phyloP scores from a whole-genome alignment of 2,113 vertebrate species.

The Ochotona curzoniae region DNA sequence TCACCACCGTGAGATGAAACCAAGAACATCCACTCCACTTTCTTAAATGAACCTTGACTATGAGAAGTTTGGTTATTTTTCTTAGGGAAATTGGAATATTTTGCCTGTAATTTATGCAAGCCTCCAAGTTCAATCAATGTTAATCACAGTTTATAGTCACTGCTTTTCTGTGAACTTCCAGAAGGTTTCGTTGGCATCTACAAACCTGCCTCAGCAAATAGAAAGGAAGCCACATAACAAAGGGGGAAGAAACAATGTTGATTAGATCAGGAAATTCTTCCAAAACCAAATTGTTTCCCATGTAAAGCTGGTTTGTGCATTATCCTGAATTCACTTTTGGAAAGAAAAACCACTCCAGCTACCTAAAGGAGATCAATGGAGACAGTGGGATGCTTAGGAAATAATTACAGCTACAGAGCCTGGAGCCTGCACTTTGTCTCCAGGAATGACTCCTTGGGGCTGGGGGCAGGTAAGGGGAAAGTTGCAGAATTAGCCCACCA shows the following conservation, averaged over 20 bases:
- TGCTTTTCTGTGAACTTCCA: neutral
- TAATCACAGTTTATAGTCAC: neutral
- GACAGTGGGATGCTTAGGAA: neutral
- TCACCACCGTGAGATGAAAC: neutral
- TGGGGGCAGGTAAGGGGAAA: neutral
- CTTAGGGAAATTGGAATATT: constrained; percentile 8
- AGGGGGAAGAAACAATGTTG: neutral
- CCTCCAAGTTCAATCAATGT: constrained; percentile 46
- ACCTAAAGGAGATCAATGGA: neutral
- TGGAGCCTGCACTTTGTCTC: neutral
- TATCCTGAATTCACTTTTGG: neutral
- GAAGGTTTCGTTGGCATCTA: neutral
- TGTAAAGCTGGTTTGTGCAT: neutral
- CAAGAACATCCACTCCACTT: neutral
- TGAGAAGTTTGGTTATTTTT: neutral
- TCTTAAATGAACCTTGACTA: neutral
- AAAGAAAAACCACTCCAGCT: neutral
- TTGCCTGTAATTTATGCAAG: neutral
- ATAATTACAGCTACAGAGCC: neutral
- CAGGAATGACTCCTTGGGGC: neutral
- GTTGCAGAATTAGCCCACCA: neutral
- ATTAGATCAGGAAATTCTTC: neutral
- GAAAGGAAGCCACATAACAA: neutral
- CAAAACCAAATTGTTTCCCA: neutral
- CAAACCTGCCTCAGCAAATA: neutral